phyloP scores from a whole-genome alignment of 1,140 invertebrate species.

The Propsilocerus akamusi region DNA sequence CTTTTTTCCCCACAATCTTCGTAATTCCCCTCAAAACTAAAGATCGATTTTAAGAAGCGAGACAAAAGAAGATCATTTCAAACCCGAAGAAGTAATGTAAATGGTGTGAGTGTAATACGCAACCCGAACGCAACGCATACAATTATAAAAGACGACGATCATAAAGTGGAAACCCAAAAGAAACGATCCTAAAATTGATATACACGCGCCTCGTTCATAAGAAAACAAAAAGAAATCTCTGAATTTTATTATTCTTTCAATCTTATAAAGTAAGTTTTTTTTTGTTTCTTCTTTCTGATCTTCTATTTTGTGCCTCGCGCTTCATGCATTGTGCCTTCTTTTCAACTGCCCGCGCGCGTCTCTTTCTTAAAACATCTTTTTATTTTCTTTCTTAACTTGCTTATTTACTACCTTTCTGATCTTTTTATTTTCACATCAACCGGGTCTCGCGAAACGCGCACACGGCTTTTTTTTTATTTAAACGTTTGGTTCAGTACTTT shows the following conservation, averaged over 20 bases:
- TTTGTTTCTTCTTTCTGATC: neutral
- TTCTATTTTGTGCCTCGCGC: neutral
- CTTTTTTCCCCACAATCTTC: too few relatives aligned
- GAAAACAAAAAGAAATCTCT: neutral
- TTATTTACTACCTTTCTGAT: neutral
- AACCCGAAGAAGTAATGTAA: too few relatives aligned
- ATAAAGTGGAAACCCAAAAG: neutral
- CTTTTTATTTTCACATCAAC: neutral
- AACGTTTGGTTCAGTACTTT: neutral
- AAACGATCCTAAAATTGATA: neutral
- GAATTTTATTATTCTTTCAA: neutral
- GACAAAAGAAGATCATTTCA: too few relatives aligned
- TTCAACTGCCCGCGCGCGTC: neutral
- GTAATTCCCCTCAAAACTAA: too few relatives aligned
- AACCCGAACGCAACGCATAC: neutral
- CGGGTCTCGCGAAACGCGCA: too few relatives aligned
- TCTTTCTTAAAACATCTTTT: neutral
- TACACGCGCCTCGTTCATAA: neutral
- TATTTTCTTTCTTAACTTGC: neutral
- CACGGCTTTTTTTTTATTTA: neutral
- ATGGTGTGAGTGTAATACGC: neutral
- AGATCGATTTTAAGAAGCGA: too few relatives aligned
- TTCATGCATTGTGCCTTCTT: neutral
- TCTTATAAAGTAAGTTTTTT: neutral
- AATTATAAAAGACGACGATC: neutral